A percentile compares a stretch with the other conserved stretches of the same genome.
phyloP scores from a whole-genome alignment of 2,888 invertebrate genomes.

The Drosophila monieri region DNA sequence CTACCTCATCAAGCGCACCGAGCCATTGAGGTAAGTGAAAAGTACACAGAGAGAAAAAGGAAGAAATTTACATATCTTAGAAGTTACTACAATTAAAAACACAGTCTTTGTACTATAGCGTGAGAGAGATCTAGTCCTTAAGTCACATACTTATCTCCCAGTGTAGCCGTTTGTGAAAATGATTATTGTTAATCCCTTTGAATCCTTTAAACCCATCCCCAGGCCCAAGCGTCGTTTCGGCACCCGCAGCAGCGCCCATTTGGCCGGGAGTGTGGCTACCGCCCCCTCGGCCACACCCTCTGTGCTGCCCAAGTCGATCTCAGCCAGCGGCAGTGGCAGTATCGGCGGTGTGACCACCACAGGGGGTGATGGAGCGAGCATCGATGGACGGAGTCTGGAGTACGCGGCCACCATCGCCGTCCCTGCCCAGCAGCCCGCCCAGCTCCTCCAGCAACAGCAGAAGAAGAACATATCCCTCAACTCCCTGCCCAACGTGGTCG shows the following conservation, averaged over 20 bases:
- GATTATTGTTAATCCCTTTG: conserved; percentile 11
- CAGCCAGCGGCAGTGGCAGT: conserved; percentile 70
- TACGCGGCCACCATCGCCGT: conserved; percentile 49
- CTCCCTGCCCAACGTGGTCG: conserved; percentile 80
- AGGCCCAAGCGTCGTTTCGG: conserved; percentile 83
- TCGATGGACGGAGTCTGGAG: conserved; percentile 66
- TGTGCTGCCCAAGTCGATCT: conserved; percentile 72
- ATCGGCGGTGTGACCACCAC: conserved; percentile 55
- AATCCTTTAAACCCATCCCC: neutral
- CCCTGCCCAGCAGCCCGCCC: conserved; percentile 52
- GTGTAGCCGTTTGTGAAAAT: neutral
- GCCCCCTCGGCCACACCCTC: conserved; percentile 26
- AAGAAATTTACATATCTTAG: neutral
- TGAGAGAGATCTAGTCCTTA: neutral
- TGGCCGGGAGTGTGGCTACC: conserved; percentile 51
- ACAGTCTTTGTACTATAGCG: too few species aligned
- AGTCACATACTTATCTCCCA: neutral
- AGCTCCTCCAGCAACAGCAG: conserved; percentile 68
- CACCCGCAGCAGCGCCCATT: conserved; percentile 77
- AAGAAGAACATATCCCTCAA: conserved; percentile 79
- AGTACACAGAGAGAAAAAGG: conserved; percentile 8
- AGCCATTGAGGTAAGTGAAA: conserved; percentile 87
- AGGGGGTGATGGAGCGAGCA: conserved; percentile 62
- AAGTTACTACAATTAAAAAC: too few species aligned
- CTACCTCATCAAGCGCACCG: conserved; percentile 92